Evolutionary conservation across 2,113 vertebrate genomes (phyloP).

Genomic region (Arvicanthis niloticus): DNA sequence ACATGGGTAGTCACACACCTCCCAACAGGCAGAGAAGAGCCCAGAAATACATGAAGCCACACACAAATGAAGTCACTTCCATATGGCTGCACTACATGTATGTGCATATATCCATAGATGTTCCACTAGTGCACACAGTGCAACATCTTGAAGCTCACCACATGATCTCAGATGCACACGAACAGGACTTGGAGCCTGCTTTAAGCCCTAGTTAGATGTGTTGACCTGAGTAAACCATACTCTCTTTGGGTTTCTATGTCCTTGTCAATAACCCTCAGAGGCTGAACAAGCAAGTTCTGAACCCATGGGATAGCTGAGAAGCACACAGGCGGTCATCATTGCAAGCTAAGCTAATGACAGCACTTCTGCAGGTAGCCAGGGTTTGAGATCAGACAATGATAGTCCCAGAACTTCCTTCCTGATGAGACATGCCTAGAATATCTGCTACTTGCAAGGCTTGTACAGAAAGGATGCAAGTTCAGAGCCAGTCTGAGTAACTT

Average conservation of each 20-base stretch:
- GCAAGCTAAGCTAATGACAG: too few relatives aligned
- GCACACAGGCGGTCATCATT: not conserved
- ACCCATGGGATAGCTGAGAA: not conserved
- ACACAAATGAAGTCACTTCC: not conserved
- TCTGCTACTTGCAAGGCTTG: not conserved
- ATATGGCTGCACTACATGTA: too few relatives aligned
- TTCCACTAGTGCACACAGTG: too few relatives aligned
- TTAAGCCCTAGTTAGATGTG: not conserved
- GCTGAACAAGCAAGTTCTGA: not conserved
- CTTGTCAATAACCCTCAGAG: not conserved
- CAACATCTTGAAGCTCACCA: not conserved
- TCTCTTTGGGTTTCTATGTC: not conserved
- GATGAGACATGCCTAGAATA: not conserved
- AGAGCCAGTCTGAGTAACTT: not conserved
- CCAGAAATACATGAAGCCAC: not conserved
- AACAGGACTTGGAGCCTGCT: not conserved
- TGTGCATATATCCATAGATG: too few relatives aligned
- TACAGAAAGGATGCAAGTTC: not conserved
- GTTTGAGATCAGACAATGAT: not conserved
- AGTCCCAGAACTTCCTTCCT: not conserved
- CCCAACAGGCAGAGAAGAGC: not conserved
- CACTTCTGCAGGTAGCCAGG: not conserved
- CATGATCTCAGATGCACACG: not conserved
- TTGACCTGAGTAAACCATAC: not conserved
- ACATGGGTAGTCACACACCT: not conserved